Evolutionary conservation across 2,113 vertebrate genomes (phyloP), one percentile per base, ranked within the genome.

Genomic region (Gambusia holbrooki): DNA sequence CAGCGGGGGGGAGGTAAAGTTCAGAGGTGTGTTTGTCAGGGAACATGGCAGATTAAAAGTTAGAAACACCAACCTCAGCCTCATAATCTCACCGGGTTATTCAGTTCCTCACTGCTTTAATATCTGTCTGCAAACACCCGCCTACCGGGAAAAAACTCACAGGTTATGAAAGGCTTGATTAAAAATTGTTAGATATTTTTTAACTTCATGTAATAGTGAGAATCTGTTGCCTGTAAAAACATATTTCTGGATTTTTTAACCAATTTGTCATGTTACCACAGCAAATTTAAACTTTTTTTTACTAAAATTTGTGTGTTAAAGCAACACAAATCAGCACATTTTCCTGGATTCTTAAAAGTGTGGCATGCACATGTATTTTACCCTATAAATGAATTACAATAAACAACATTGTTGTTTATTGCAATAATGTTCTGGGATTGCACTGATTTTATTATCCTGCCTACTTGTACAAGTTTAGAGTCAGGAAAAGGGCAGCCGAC

Each of bases 161-260:
- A 71, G 67, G 71, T 79, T 84, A 85, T 80, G 69, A 86, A 82
- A 68, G 77, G 67, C 75, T 89, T 86, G 82, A 90, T 91, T 89
- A 88, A 91, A 89, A 90, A 82, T 30, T 30, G 51, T 67, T 76
- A 80, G 69, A 73, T 62, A 73, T 84, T 85, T 85, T 42, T 42
- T 90, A 78, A 85, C 69, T 77, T 76, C 15, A 25, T 67, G 74
- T 71, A 73, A 77, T 32, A 25, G 71, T 78, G 80, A 51, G 78
- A 61, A 72, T 80, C 35, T 77, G 82, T 86, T 85, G 77, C 64
- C 71, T 71, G 66, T 5, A 73, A 82, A 66, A 15, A 58, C 1
- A 42, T 42, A 3, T 42, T 42, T 42, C 4, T 35, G 35, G 9
- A 35, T 2, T 35, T 37, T 22, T 54, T 54, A 19, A 3, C 25